Percentiles rank a stretch among this genome's conserved stretches.
These are phyloP conservation scores for Saguinus imperator DNA, from an alignment of 2,113 vertebrate species.

Conservation along the genomic window DNA sequence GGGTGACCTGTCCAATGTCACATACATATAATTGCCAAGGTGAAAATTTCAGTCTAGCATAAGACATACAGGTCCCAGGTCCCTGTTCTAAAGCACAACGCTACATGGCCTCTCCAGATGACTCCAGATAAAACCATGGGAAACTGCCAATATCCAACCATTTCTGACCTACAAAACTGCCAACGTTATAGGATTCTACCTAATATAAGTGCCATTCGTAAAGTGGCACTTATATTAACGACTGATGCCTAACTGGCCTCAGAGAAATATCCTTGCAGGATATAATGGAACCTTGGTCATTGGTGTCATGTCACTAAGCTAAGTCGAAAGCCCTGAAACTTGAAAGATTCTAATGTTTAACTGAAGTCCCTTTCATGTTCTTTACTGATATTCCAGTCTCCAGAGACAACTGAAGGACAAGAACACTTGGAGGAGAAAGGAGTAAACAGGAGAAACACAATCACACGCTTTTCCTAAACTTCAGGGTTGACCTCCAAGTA, in stretches of 20 bases:
- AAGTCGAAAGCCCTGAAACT: not conserved
- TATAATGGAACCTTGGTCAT: not conserved
- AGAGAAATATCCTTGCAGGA: not conserved
- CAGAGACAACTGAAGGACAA: not conserved
- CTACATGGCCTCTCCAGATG: not conserved
- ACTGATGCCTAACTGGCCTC: not conserved
- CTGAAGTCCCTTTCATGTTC: not conserved
- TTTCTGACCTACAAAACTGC: constrained; percentile 2
- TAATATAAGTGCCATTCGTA: not conserved
- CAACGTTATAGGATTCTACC: not conserved
- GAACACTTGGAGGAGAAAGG: not conserved
- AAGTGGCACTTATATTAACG: not conserved
- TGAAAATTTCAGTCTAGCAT: not conserved
- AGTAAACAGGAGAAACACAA: not conserved
- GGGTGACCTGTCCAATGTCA: not conserved
- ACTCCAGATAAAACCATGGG: not conserved
- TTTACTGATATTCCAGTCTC: not conserved
- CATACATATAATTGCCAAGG: not conserved
- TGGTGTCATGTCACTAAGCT: not conserved
- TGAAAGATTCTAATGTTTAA: not conserved
- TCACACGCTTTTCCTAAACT: not conserved
- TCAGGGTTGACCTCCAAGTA: not conserved
- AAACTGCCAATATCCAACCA: not conserved
- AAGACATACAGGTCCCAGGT: not conserved
- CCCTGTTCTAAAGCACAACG: not conserved